phyloP scores from a whole-genome alignment of 35 echinoderm and acorn worm genomes.

The Heliocidaris tuberculata region DNA sequence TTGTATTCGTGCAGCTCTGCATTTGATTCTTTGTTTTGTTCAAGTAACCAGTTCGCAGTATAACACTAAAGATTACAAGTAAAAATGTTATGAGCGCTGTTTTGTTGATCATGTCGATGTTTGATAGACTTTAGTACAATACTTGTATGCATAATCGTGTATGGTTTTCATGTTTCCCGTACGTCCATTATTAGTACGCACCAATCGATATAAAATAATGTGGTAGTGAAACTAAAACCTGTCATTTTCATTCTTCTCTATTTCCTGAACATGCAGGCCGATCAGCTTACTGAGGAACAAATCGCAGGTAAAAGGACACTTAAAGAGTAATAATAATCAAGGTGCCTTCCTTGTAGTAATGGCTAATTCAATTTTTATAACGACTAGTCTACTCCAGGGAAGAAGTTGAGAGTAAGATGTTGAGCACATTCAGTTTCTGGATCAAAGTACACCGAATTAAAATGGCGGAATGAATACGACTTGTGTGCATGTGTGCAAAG shows the following conservation, averaged over 20 bases:
- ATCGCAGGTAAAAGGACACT: slow-evolving; percentile 47
- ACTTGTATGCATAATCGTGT: background rate
- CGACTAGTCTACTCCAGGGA: background rate
- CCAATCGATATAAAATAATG: background rate
- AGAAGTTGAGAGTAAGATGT: background rate
- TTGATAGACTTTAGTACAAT: background rate
- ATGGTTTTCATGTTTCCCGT: background rate
- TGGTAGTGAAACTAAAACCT: background rate
- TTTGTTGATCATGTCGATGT: background rate
- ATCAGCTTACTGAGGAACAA: slow-evolving; percentile 66
- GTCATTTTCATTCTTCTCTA: slow-evolving; percentile 10
- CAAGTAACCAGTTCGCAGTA: no score
- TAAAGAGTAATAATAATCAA: background rate
- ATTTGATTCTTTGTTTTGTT: no score
- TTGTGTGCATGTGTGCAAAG: no score
- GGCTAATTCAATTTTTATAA: background rate
- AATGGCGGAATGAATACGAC: background rate
- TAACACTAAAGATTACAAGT: no score
- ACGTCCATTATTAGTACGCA: background rate
- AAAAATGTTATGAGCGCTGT: no score
- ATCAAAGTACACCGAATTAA: background rate
- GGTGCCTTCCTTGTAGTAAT: background rate
- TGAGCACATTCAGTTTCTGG: background rate
- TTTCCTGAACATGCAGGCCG: slow-evolving; percentile 34
- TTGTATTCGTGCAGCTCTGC: background rate